Base-by-base conservation (phyloP, 53 echinoderm and acorn worm species). In the Arbacia lixula region DNA sequence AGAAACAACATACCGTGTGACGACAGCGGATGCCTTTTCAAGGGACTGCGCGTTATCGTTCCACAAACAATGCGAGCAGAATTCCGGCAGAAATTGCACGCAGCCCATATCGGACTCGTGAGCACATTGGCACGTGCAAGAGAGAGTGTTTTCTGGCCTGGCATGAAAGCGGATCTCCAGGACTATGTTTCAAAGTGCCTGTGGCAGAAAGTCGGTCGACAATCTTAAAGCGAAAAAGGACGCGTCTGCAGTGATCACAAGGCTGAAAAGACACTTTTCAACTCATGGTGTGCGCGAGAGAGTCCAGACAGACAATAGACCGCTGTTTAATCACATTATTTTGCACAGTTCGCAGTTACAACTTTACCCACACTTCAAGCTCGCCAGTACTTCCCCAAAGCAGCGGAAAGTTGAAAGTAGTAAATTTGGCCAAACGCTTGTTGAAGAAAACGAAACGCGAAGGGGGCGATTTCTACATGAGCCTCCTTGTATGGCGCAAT, bases 131-230 rank as follows among this genome's bases (percentile, higher is more conserved):
- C 31, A 40, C 67, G 63, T 11, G 89, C 85, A 28, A 65, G 77
- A 76, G 84, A 89, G 20, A 31, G 26, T 33, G 85, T 89, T 0
- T 89, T 76, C 42, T 89, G 85, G 89, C 85, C 85, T 16, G 52
- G 12, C 49, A 79, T 30, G 37, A 26, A 36, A 6, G 69, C 55
- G 40, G 87, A 91, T 56, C 71, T 91, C 8, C 77, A 84, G 56
- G 90, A 86, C 73, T 86, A 31, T 62, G 71, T 90, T 14, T 25
- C 77, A 46, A 46, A 46, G 46, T 46, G 46, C n/a, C n/a, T n/a
- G n/a, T n/a, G n/a, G n/a, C n/a, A n/a, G n/a, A n/a, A n/a, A n/a
- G n/a, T n/a, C n/a, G n/a, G n/a, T n/a, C 3, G 88, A 91, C 85
- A 77, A 66, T 37, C 72, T 91, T 2, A 56, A 35, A 34, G 40